These are phyloP conservation scores for Cryptomyrus ogoouensis DNA, from an alignment of 2,113 vertebrate species.

Conservation along the genomic window DNA sequence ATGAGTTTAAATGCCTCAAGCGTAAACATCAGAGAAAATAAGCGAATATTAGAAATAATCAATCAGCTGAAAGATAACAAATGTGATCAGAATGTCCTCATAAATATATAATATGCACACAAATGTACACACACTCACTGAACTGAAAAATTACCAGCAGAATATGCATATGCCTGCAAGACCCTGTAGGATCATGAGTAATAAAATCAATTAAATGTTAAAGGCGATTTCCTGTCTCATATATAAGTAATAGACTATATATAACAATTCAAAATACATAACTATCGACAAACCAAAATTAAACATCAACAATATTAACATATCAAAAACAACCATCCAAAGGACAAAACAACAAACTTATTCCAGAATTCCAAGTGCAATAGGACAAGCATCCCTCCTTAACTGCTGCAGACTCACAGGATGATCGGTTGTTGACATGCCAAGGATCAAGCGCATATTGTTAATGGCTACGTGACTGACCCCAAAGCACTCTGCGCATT, in stretches of 20 bases:
- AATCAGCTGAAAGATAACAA: neutral
- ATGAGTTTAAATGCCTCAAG: neutral
- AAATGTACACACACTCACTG: neutral
- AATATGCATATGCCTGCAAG: neutral
- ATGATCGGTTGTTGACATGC: neutral
- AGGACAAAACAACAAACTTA: neutral
- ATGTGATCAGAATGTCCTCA: conserved; percentile 1
- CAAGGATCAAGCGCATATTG: neutral
- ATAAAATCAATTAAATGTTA: neutral
- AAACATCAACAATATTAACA: neutral
- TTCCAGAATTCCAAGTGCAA: neutral
- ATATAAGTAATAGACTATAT: neutral
- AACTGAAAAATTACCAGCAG: neutral
- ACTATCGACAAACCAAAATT: neutral
- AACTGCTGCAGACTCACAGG: neutral
- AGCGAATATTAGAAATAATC: neutral
- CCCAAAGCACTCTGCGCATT: neutral
- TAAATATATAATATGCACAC: neutral
- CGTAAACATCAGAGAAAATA: conserved; percentile 11
- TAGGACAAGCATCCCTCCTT: neutral
- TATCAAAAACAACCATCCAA: neutral
- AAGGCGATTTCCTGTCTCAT: neutral
- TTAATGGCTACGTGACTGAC: neutral
- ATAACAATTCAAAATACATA: neutral
- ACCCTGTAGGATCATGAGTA: neutral